Evolutionary conservation across 2,888 invertebrate species (phyloP), one percentile per base, ranked within the genome.

Genomic region (Erebia aethiops): DNA sequence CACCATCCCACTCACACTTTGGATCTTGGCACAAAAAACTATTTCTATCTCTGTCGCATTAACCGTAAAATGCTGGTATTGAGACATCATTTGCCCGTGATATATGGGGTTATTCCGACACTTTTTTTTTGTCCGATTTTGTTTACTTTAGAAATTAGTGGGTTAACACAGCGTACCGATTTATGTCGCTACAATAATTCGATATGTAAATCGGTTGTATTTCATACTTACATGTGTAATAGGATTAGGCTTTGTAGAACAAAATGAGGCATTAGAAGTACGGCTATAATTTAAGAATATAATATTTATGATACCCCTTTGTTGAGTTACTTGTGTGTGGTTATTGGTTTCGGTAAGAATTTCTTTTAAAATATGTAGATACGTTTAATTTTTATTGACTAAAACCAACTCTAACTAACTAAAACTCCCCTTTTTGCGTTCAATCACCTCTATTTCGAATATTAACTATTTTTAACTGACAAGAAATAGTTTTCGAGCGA

Each of bases 121-220:
- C 21, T 13, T 14, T 86, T 87, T 88, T 67, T 89, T 88, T 89
- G 89, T 90, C 89, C 89, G 90, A 88, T 88, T 67, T 85, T 92
- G 92, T 93, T 93, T 92, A 88, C 91, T 91, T 91, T 91, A 84
- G 82, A 87, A 88, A 91, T 92, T 91, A 91, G 90, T 89, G 84
- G 84, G 87, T 86, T 83, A 85, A 82, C 83, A 82, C 80, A 83
- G 84, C 81, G 84, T 78, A 81, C 83, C 84, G 83, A 88, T 88
- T 87, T 87, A 88, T 87, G 86, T 86, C 78, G 76, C 79, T 85
- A 86, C 86, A 86, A 81, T 87, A 90, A 88, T 89, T 86, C 79
- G 75, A 80, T 86, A 86, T 86, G 83, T 84, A 82, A 86, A 86
- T 87, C 81, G 82, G 79, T 71, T 76, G 76, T 78, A 77, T 78